These are phyloP conservation scores for Chymomyza procnemis DNA, from an alignment of 2,888 invertebrate genomes.

Conservation along the genomic window DNA sequence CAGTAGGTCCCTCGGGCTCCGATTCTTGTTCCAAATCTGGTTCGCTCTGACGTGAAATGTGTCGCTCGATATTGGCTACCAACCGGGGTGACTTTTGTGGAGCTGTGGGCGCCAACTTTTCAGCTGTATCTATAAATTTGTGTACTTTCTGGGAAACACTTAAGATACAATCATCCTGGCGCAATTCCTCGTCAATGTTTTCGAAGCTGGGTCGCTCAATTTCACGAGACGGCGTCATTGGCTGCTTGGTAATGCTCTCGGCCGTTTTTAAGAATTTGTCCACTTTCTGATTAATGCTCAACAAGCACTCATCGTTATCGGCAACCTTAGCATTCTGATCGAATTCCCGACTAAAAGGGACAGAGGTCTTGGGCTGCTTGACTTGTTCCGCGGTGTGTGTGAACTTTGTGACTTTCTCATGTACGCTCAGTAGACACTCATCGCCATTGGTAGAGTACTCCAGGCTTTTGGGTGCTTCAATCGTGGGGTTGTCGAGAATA, in stretches of 20 bases:
- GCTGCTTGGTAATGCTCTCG: constrained; percentile 80
- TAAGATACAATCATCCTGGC: constrained; percentile 82
- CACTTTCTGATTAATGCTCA: constrained; percentile 84
- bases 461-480: constrained; percentile 81
- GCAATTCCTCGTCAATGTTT: constrained; percentile 81
- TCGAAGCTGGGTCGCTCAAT: constrained; percentile 80
- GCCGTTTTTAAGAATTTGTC: constrained; percentile 83
- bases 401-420: constrained; percentile 85
- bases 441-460: constrained; percentile 79
- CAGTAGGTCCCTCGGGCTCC: constrained; percentile 43
- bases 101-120: constrained; percentile 79
- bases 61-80: constrained; percentile 78
- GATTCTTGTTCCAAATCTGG: constrained; percentile 56
- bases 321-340: constrained; percentile 68
- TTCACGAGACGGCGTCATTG: constrained; percentile 49
- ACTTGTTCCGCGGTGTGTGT: constrained; percentile 80
- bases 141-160: constrained; percentile 84
- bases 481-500: constrained; percentile 65
- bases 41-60: constrained; percentile 75
- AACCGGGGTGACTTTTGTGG: constrained; percentile 79
- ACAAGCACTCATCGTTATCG: constrained; percentile 80
- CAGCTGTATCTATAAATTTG: constrained; percentile 83
- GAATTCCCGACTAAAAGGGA: constrained; percentile 72
- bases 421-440: constrained; percentile 83
- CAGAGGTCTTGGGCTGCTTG: constrained; percentile 77